Percentiles rank a stretch among this genome's conserved stretches.
Conservation (phyloP, 2,113 vertebrate species). For the Hippolais icterina region DNA sequence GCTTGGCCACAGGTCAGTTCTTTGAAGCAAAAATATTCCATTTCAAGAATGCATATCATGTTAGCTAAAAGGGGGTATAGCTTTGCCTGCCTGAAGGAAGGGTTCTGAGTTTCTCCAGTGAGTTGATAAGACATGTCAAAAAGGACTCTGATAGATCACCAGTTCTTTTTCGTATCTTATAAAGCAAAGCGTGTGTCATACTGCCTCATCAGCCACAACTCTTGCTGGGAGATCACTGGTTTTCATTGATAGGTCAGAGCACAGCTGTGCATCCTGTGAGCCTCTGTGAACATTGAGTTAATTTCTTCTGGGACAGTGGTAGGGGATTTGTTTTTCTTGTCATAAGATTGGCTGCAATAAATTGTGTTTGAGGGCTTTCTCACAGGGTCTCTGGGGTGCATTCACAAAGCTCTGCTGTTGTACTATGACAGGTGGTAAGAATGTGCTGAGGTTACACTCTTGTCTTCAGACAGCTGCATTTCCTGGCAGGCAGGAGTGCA, state of each 20-base stretch:
- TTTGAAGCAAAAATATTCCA: not conserved
- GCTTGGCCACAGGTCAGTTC: not conserved
- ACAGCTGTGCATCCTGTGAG: not conserved
- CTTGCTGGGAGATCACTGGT: not conserved
- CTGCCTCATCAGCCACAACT: not conserved
- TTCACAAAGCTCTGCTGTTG: not conserved
- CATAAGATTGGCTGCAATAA: not conserved
- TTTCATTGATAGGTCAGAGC: not conserved
- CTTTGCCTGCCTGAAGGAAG: not conserved
- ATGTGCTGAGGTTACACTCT: not conserved
- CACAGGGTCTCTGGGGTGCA: accelerated
- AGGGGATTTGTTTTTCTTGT: not conserved
- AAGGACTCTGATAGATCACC: not conserved
- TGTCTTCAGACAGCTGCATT: not conserved
- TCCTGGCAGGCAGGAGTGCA: not conserved
- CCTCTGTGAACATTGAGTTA: not conserved
- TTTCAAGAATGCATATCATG: not conserved
- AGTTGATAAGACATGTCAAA: not conserved
- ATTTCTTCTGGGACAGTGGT: not conserved
- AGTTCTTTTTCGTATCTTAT: not conserved
- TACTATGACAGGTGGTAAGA: not conserved
- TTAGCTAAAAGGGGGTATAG: not conserved
- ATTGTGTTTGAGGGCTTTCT: not conserved
- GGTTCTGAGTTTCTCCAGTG: not conserved
- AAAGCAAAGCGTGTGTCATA: not conserved